Evolutionary conservation across 2,888 invertebrate species (phyloP).

Genomic region (Acanthosepion lycidas): DNA sequence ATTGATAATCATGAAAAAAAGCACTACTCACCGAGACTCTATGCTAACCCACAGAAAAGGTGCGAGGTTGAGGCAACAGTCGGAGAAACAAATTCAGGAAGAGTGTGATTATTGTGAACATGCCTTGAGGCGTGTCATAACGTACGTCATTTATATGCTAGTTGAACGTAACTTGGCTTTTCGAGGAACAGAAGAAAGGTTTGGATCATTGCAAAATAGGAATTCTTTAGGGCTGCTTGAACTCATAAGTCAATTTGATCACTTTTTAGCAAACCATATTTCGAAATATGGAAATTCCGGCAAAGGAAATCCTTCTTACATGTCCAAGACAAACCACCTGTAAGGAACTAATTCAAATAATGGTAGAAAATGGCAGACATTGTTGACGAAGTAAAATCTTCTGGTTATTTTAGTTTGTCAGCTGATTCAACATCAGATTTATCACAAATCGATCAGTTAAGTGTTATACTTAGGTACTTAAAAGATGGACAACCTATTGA

Average conservation of each 20-base stretch:
- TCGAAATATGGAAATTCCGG: no score
- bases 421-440: neutral
- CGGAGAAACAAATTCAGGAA: conserved; percentile 42
- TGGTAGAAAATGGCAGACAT: no score
- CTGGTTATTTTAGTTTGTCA: no score
- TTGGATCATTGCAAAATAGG: conserved; percentile 23
- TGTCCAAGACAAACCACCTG: no score
- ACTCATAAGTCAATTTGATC: no score
- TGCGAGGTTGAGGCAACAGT: neutral
- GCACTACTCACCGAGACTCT: conserved; percentile 34
- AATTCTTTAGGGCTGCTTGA: neutral
- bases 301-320: no score
- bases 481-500: neutral
- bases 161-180: conserved; percentile 22
- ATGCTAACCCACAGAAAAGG: conserved; percentile 46
- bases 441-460: neutral
- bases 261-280: no score
- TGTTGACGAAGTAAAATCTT: no score
- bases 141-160: conserved; percentile 34
- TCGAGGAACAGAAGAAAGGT: conserved; percentile 11
- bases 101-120: conserved; percentile 46
- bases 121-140: conserved; percentile 42
- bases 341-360: no score
- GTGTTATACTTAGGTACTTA: neutral
- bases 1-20: conserved; percentile 47